Evolutionary conservation across 1,140 invertebrate genomes (phyloP).

Genomic region (Rhagoletis zephyria): DNA sequence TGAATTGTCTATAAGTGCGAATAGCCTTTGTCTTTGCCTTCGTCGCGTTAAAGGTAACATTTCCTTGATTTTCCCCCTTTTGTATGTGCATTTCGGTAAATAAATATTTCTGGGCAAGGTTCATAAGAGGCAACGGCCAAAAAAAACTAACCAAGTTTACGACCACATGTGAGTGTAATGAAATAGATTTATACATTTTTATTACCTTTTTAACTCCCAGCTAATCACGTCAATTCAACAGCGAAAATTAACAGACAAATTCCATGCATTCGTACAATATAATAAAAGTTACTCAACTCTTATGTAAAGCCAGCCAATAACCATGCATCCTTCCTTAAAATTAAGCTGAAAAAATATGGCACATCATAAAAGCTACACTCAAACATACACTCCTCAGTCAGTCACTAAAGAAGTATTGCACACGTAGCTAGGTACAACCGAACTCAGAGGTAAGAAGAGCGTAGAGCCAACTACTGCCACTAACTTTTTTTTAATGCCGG

Average conservation of each 20-base stretch:
- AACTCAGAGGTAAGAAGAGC: neutral
- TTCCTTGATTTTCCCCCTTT: too few relatives aligned
- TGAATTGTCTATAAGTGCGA: too few relatives aligned
- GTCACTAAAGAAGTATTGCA: neutral
- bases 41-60: too few relatives aligned
- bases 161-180: too few relatives aligned
- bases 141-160: too few relatives aligned
- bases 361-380: neutral
- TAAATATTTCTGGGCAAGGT: too few relatives aligned
- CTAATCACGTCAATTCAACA: constrained; percentile 45
- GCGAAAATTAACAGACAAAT: neutral
- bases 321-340: neutral
- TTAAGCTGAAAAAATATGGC: neutral
- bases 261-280: neutral
- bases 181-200: too few relatives aligned
- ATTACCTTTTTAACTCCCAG: neutral
- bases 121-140: too few relatives aligned
- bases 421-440: neutral
- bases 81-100: too few relatives aligned
- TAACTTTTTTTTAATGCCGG: neutral
- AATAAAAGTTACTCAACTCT: constrained; percentile 36
- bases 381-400: neutral
- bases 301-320: neutral
- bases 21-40: too few relatives aligned
- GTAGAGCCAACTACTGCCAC: neutral